These are phyloP conservation scores for Hyles euphorbiae DNA, from an alignment of 1,140 invertebrate species.

Conservation along the genomic window DNA sequence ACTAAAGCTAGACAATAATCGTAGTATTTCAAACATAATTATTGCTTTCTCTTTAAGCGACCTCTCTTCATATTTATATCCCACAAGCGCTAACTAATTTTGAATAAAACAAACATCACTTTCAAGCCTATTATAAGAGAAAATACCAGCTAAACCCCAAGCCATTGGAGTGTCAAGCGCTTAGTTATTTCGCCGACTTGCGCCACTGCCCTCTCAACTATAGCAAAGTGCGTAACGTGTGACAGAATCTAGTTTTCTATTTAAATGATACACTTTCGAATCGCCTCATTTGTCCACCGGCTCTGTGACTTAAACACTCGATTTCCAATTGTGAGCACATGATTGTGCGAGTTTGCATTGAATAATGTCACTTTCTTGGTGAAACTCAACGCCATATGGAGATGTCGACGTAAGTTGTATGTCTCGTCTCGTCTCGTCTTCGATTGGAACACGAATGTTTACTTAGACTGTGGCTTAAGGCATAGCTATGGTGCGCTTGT, in stretches of 20 bases:
- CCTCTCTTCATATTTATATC: too few relatives aligned
- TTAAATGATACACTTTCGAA: slow-evolving; percentile 32
- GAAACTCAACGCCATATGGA: neutral
- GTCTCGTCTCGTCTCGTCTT: neutral
- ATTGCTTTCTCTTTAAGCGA: too few relatives aligned
- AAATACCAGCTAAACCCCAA: too few relatives aligned
- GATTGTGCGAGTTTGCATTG: slow-evolving; percentile 6
- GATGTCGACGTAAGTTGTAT: neutral
- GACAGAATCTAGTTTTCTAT: slow-evolving; percentile 37
- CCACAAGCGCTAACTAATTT: too few relatives aligned
- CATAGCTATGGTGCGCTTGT: too few relatives aligned
- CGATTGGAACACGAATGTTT: neutral
- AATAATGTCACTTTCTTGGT: slow-evolving; percentile 6
- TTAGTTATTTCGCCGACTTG: neutral
- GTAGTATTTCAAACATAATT: too few relatives aligned
- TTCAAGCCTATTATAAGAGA: too few relatives aligned
- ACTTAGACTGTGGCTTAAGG: slow-evolving; percentile 18
- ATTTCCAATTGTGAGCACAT: slow-evolving; percentile 21
- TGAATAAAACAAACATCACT: too few relatives aligned
- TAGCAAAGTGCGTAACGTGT: slow-evolving; percentile 14
- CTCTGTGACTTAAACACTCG: slow-evolving; percentile 16
- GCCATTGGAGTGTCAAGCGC: too few relatives aligned
- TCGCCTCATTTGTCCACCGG: slow-evolving; percentile 26
- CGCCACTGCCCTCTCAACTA: neutral
- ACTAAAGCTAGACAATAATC: too few relatives aligned